Evolutionary conservation across 2,797 vertebrate genomes (phyloP).

Genomic region (Sebastolobus altivelis): DNA sequence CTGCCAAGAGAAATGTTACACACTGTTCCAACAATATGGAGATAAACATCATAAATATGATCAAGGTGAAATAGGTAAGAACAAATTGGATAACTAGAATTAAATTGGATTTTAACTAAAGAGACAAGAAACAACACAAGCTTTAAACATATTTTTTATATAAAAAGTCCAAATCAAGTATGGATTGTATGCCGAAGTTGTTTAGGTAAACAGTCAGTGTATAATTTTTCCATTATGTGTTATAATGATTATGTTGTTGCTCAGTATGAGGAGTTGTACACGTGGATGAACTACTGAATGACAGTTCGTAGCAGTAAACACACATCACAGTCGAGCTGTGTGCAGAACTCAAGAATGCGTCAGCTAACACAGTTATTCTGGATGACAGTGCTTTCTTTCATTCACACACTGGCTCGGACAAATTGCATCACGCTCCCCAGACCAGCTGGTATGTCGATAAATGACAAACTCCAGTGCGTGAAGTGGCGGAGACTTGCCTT

Average conservation of each 20-base stretch:
- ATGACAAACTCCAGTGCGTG: slow-evolving; percentile 27
- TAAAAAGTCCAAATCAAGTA: background rate
- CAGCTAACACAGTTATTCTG: slow-evolving; percentile 60
- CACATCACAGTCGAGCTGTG: background rate
- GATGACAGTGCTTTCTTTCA: slow-evolving; percentile 70
- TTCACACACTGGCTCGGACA: slow-evolving; percentile 30
- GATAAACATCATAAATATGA: background rate
- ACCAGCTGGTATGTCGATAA: slow-evolving; percentile 55
- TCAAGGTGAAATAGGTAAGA: background rate
- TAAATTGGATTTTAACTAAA: background rate
- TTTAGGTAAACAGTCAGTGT: background rate
- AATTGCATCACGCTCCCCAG: slow-evolving; percentile 63
- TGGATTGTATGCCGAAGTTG: no score
- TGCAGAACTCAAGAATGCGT: slow-evolving; percentile 47
- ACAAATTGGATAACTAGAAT: background rate
- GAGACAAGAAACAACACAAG: background rate
- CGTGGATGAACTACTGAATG: background rate
- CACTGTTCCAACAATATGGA: background rate
- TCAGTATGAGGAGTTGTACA: background rate
- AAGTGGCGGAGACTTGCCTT: slow-evolving; percentile 23
- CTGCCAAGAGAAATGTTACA: no score
- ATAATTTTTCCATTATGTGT: background rate
- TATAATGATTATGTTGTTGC: background rate
- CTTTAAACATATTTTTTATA: background rate
- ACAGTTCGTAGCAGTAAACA: slow-evolving; percentile 6